phyloP scores from a whole-genome alignment of 2,797 vertebrate species.

The Hirundo rustica region DNA sequence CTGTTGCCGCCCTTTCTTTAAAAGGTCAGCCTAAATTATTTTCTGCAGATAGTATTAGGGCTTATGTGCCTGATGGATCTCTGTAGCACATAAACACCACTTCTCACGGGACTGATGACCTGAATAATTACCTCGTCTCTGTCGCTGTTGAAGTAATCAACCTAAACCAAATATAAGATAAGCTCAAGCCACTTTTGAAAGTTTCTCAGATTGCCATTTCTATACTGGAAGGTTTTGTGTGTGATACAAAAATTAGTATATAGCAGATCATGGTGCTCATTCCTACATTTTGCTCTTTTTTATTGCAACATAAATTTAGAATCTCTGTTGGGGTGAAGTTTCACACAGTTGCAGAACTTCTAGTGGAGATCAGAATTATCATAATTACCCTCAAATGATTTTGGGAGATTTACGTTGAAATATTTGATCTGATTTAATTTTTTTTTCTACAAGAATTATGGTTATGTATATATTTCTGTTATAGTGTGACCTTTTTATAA shows the following conservation, averaged over 20 bases:
- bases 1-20: background rate
- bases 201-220: background rate
- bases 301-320: background rate
- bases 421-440: background rate
- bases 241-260: background rate
- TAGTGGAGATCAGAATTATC: background rate
- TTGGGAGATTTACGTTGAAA: background rate
- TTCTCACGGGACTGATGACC: background rate
- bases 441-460: background rate
- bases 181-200: background rate
- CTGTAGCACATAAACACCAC: slow-evolving; percentile 15
- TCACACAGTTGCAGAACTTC: background rate
- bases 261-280: background rate
- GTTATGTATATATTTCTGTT: background rate
- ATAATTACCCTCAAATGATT: background rate
- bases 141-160: background rate
- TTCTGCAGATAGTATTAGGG: background rate
- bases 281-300: background rate
- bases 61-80: slow-evolving; percentile 11
- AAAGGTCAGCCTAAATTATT: slow-evolving; percentile 40
- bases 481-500: background rate
- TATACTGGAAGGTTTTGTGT: background rate
- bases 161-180: background rate
- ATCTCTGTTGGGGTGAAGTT: background rate
- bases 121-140: slow-evolving; percentile 12